Evolutionary conservation across 2,797 vertebrate species (phyloP).

Genomic region (Phoebastria nigripes): DNA sequence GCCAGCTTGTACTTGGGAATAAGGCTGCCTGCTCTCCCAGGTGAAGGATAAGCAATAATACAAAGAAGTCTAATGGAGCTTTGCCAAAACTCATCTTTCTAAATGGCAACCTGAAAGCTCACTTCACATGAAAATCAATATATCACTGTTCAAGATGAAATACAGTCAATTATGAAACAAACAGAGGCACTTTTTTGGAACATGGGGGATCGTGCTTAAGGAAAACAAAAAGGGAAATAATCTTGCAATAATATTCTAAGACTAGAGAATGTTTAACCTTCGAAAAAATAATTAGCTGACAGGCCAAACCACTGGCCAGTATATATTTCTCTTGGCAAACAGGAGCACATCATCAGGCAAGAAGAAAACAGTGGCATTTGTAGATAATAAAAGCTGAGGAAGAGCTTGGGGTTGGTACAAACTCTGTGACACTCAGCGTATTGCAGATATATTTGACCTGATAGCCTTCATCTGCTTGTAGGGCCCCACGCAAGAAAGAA

Average conservation of each 20-base stretch:
- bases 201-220: fast-evolving
- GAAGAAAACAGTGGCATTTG: not conserved
- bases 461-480: not conserved
- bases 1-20: not conserved
- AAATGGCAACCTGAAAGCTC: conserved; percentile 11
- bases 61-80: not conserved
- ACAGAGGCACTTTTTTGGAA: not conserved
- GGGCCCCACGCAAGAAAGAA: not conserved
- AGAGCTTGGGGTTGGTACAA: not conserved
- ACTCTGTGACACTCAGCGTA: not conserved
- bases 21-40: not conserved
- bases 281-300: not conserved
- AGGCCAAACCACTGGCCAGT: not conserved
- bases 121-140: not conserved
- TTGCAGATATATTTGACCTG: not conserved
- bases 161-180: not conserved
- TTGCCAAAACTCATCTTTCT: conserved; percentile 24
- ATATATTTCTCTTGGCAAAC: not conserved
- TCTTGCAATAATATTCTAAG: not conserved
- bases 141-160: not conserved
- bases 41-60: not conserved
- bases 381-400: not conserved
- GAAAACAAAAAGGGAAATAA: not conserved
- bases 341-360: not conserved
- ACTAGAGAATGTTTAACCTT: not conserved